Evolutionary conservation across 1,140 invertebrate species (phyloP).

Genomic region (Lutraria rhynchaena): DNA sequence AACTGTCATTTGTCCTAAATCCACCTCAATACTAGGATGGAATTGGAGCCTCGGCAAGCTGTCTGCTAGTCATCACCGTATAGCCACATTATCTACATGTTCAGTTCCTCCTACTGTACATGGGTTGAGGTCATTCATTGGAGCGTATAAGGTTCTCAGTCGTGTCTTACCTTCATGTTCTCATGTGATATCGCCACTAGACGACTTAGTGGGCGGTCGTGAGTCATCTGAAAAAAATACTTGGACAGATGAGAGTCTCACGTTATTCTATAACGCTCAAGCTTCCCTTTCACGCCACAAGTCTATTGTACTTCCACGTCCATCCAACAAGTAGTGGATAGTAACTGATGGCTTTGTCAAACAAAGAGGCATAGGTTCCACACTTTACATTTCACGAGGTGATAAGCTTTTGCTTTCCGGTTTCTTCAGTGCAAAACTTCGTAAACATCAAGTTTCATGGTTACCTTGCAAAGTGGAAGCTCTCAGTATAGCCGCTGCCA

Average conservation of each 20-base stretch:
- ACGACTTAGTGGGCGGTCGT: not conserved
- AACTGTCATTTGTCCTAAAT: slow-evolving; percentile 53
- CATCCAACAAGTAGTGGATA: slow-evolving; percentile 19
- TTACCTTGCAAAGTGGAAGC: slow-evolving; percentile 34
- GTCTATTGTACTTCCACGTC: slow-evolving; percentile 1
- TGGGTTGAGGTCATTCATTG: slow-evolving; percentile 41
- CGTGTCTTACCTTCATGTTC: slow-evolving; percentile 19
- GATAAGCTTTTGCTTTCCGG: not conserved
- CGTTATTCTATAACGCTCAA: not conserved
- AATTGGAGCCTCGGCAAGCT: not conserved
- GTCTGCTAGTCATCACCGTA: slow-evolving; percentile 45
- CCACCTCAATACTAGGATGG: slow-evolving; percentile 53
- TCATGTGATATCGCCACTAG: not conserved
- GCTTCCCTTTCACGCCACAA: not conserved
- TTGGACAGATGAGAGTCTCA: not conserved
- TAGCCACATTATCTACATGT: slow-evolving; percentile 2
- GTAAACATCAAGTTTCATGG: slow-evolving; percentile 28
- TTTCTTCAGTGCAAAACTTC: slow-evolving; percentile 34
- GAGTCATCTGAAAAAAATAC: not conserved
- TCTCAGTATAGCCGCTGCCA: not conserved
- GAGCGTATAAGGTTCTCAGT: slow-evolving; percentile 44
- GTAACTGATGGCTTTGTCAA: slow-evolving; percentile 42
- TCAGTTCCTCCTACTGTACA: slow-evolving; percentile 1
- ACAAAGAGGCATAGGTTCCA: slow-evolving; percentile 8
- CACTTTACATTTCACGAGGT: slow-evolving; percentile 13